Conservation (phyloP, 2,113 vertebrate species). For the Cyprinodon brontotheroides region DNA sequence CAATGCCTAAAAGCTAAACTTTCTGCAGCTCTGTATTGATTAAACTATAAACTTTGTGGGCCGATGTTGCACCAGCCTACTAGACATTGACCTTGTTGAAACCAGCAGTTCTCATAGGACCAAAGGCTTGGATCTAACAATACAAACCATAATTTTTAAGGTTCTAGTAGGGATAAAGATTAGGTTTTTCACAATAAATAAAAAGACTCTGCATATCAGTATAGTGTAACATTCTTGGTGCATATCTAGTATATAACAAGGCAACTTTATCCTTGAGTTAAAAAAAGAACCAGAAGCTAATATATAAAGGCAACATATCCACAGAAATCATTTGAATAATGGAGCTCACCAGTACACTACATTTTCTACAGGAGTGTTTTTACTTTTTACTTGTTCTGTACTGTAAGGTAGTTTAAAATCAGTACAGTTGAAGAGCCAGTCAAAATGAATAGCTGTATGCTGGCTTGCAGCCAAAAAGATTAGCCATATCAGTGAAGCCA, state of each 20-base stretch:
- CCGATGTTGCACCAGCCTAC: neutral
- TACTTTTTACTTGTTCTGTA: neutral
- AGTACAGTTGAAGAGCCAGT: neutral
- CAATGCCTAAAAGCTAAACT: neutral
- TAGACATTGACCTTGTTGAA: neutral
- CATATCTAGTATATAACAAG: neutral
- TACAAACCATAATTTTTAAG: neutral
- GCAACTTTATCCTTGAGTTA: neutral
- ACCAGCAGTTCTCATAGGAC: neutral
- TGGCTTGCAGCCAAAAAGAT: conserved; percentile 37
- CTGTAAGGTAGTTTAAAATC: neutral
- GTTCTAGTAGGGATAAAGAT: neutral
- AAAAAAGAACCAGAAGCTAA: neutral
- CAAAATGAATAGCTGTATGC: conserved; percentile 5
- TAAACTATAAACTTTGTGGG: neutral
- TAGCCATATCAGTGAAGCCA: conserved; percentile 42
- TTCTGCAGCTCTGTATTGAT: neutral
- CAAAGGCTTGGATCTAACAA: neutral
- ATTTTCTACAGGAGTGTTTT: neutral
- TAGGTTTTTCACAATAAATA: neutral
- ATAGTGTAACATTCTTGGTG: neutral
- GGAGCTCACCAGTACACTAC: neutral
- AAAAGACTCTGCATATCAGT: neutral
- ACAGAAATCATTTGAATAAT: too few relatives aligned
- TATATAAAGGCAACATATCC: neutral